Conservation (phyloP, 2,797 vertebrate species). For the Thalassophryne amazonica region DNA sequence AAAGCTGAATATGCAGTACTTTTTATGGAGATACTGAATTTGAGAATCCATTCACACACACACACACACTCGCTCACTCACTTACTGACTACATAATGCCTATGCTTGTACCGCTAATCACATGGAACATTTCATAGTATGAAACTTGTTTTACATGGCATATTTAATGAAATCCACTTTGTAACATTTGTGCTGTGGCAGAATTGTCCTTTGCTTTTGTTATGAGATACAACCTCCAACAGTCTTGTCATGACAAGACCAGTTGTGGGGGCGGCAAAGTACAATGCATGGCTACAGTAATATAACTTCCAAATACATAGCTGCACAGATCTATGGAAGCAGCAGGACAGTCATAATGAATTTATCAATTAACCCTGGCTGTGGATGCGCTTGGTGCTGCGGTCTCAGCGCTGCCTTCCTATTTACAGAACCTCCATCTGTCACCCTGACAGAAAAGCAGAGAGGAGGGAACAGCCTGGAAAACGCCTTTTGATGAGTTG, state of each 20-base stretch:
- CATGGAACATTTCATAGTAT: too few species aligned
- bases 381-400: conserved; percentile 43
- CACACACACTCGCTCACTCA: too few species aligned
- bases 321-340: conserved; percentile 32
- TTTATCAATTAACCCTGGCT: conserved; percentile 60
- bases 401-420: conserved; percentile 36
- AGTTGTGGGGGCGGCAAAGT: too few species aligned
- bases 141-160: too few species aligned
- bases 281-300: conserved; percentile 3
- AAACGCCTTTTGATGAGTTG: conserved; percentile 2
- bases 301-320: conserved; percentile 18
- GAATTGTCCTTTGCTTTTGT: not conserved
- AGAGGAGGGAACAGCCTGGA: conserved; percentile 1
- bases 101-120: too few species aligned
- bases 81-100: too few species aligned
- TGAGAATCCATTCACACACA: too few species aligned
- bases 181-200: not conserved
- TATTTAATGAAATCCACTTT: too few species aligned
- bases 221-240: conserved; percentile 8
- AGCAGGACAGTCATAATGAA: conserved; percentile 60
- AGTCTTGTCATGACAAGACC: not conserved
- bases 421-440: conserved; percentile 39
- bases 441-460: conserved; percentile 53
- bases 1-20: too few species aligned
- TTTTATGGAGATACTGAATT: too few species aligned